These are phyloP conservation scores for Kryphioiulus occultus DNA, from an alignment of 2,888 invertebrate species.

Conservation along the genomic window DNA sequence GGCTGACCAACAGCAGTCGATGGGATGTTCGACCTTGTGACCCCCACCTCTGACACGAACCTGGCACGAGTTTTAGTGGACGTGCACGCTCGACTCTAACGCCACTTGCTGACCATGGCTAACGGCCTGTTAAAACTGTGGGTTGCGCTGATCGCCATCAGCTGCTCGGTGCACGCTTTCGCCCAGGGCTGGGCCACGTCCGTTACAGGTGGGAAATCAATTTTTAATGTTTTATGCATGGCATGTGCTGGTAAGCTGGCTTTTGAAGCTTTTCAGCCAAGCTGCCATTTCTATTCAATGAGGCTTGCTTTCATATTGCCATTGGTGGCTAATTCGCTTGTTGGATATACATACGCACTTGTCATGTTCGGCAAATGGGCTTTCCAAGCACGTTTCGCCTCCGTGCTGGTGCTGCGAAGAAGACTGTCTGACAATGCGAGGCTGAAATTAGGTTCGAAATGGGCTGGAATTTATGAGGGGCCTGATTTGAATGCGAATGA, in stretches of 20 bases:
- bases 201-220: slow-evolving; percentile 44
- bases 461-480: neutral
- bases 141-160: neutral
- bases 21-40: neutral
- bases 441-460: neutral
- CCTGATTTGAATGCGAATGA: neutral
- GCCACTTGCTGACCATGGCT: neutral
- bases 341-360: neutral
- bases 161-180: neutral
- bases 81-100: neutral
- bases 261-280: neutral
- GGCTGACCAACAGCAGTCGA: too few relatives aligned
- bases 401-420: neutral
- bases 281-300: neutral
- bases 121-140: slow-evolving; percentile 3
- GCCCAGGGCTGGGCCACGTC: slow-evolving; percentile 20
- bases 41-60: neutral
- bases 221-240: slow-evolving; percentile 11
- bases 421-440: neutral
- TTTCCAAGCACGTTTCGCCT: neutral
- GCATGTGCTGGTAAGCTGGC: neutral
- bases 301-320: neutral
- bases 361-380: neutral
- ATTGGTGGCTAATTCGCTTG: neutral
- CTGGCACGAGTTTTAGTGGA: neutral